These are phyloP conservation scores for Seira sanloemensis DNA, from an alignment of 2,888 invertebrate genomes.

Conservation along the genomic window DNA sequence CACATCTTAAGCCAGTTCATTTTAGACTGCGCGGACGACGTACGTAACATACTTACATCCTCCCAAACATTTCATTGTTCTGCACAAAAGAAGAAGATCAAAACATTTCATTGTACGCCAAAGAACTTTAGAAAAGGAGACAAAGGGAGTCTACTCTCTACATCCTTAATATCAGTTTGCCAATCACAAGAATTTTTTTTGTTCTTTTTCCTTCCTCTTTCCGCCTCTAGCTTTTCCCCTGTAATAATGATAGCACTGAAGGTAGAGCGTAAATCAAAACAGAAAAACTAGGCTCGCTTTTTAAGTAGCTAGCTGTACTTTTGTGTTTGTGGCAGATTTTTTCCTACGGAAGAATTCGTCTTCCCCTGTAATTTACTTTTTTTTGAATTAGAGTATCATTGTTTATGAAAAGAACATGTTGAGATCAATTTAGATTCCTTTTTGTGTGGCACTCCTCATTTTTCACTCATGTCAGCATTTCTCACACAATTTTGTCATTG, in stretches of 20 bases:
- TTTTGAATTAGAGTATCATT: no score
- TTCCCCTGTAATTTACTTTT: neutral
- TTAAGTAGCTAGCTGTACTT: neutral
- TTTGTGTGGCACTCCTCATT: no score
- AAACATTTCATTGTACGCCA: slow-evolving; percentile 48
- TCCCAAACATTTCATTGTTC: slow-evolving; percentile 43
- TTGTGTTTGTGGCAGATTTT: slow-evolving; percentile 6
- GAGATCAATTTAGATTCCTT: no score
- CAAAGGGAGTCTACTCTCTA: neutral
- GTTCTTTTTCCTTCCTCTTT: slow-evolving; percentile 19
- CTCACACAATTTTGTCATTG: no score
- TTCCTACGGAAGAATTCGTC: neutral
- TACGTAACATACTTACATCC: slow-evolving; percentile 36
- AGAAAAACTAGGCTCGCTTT: neutral
- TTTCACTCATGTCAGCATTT: no score
- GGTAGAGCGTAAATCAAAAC: neutral
- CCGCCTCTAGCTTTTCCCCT: neutral
- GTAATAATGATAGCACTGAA: slow-evolving; percentile 26
- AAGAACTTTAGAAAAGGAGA: neutral
- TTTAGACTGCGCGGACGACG: slow-evolving; percentile 28
- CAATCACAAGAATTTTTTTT: slow-evolving; percentile 63
- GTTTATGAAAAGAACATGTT: no score
- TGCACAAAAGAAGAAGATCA: slow-evolving; percentile 35
- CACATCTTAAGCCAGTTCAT: slow-evolving; percentile 62
- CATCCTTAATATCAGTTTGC: slow-evolving; percentile 48